phyloP scores from a whole-genome alignment of 1,140 invertebrate genomes.

The Contarinia nasturtii region DNA sequence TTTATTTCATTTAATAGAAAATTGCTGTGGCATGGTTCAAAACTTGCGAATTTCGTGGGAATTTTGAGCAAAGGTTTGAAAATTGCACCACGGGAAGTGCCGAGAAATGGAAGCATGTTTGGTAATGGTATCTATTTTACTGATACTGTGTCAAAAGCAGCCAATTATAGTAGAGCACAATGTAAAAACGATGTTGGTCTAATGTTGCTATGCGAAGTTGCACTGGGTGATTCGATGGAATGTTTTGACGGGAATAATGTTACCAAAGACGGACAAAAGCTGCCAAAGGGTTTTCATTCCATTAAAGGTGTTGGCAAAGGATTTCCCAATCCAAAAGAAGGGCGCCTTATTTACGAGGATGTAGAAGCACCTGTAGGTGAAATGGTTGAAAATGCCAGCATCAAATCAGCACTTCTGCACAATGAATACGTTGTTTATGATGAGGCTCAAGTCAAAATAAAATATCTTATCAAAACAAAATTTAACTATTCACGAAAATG shows the following conservation, averaged over 20 bases:
- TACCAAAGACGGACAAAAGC: slow-evolving; percentile 48
- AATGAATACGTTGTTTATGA: slow-evolving; percentile 91
- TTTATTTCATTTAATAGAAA: too few species aligned
- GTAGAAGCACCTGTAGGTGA: slow-evolving; percentile 59
- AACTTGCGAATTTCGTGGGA: slow-evolving; percentile 84
- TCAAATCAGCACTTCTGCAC: slow-evolving; percentile 45
- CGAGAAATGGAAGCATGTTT: slow-evolving; percentile 94
- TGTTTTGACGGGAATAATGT: too few species aligned
- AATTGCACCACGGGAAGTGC: slow-evolving; percentile 91
- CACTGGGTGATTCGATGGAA: slow-evolving; percentile 79
- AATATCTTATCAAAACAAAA: slow-evolving; percentile 59
- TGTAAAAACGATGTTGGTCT: slow-evolving; percentile 52
- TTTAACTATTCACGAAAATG: too few species aligned
- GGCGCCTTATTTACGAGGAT: slow-evolving; percentile 26
- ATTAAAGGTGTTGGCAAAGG: slow-evolving; percentile 58
- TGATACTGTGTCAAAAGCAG: slow-evolving; percentile 97
- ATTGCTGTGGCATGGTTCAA: slow-evolving; percentile 91
- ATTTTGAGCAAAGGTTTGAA: slow-evolving; percentile 92
- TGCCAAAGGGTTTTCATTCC: slow-evolving; percentile 32
- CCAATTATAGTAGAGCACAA: slow-evolving; percentile 86
- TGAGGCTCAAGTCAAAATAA: slow-evolving; percentile 66
- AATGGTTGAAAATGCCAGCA: slow-evolving; percentile 22
- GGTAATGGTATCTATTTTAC: slow-evolving; percentile 85
- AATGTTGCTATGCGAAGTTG: slow-evolving; percentile 86
- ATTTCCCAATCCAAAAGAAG: slow-evolving; percentile 32